phyloP scores from a whole-genome alignment of 2,797 vertebrate genomes.

The Yasuhikotakia modesta region DNA sequence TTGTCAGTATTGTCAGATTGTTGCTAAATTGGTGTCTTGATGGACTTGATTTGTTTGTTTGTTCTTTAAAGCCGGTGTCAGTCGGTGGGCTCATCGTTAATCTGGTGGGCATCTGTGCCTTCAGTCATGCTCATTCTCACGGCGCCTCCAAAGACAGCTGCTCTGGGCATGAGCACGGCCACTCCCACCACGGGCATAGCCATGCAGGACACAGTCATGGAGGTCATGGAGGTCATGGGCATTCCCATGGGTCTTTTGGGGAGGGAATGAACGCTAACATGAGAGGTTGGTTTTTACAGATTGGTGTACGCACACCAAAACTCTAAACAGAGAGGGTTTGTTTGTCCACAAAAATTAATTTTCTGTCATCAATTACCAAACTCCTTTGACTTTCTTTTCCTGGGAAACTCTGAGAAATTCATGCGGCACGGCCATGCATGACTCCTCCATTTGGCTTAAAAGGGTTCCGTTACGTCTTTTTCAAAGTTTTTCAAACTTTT shows the following conservation, averaged over 20 bases:
- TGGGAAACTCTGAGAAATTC: too few species aligned
- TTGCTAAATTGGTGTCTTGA: background rate
- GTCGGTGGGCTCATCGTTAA: conserved; percentile 95
- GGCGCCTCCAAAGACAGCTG: conserved; percentile 80
- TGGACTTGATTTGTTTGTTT: conserved; percentile 7
- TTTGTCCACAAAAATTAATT: background rate
- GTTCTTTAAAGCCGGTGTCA: conserved; percentile 85
- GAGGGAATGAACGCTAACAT: conserved; percentile 98
- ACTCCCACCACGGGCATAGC: conserved; percentile 77
- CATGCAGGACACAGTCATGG: conserved; percentile 71
- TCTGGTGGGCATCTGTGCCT: conserved; percentile 96
- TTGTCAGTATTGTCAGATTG: background rate
- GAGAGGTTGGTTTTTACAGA: conserved; percentile 80
- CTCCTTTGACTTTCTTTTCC: too few species aligned
- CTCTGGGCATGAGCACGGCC: conserved; percentile 83
- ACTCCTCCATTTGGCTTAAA: too few species aligned
- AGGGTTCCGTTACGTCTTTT: too few species aligned
- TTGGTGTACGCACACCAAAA: background rate
- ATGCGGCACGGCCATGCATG: too few species aligned
- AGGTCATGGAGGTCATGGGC: conserved; percentile 80
- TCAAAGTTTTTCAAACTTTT: too few species aligned
- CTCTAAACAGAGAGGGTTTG: background rate
- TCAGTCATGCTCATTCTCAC: conserved; percentile 92
- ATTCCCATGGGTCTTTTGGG: conserved; percentile 77
- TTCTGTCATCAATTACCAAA: too few species aligned